Percentiles rank a stretch among this genome's conserved stretches.
Evolutionary conservation across 2,113 vertebrate genomes (phyloP).

Genomic region (Grantiella picta): DNA sequence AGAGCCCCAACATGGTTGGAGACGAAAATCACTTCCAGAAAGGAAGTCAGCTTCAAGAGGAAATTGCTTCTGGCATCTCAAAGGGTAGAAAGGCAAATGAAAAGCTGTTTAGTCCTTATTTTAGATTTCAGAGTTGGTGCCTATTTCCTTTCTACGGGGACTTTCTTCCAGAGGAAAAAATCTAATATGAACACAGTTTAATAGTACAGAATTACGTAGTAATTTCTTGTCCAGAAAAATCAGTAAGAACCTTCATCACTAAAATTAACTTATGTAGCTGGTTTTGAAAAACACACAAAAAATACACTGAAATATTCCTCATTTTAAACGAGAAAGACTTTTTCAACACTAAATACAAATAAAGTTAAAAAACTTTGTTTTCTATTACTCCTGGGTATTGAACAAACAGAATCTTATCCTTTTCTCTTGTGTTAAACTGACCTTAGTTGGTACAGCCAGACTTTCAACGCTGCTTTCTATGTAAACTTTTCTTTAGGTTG

Average conservation of each 20-base stretch:
- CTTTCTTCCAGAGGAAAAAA: background rate
- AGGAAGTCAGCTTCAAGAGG: slow-evolving; percentile 74
- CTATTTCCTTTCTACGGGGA: slow-evolving; percentile 48
- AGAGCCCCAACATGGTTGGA: slow-evolving; percentile 64
- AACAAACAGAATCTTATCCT: background rate
- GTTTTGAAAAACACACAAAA: background rate
- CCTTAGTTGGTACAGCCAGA: background rate
- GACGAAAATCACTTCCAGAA: slow-evolving; percentile 77
- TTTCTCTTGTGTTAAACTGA: background rate
- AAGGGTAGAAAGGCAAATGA: slow-evolving; percentile 63
- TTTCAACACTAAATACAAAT: background rate
- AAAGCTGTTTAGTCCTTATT: slow-evolving; percentile 55
- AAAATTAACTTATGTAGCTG: background rate
- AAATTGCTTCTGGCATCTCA: slow-evolving; percentile 74
- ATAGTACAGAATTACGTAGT: background rate
- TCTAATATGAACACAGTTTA: background rate
- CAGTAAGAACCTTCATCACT: background rate
- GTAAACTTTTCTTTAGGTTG: background rate
- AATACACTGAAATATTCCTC: background rate
- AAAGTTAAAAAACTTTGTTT: background rate
- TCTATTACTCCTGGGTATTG: background rate
- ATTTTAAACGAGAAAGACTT: background rate
- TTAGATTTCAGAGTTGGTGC: slow-evolving; percentile 34
- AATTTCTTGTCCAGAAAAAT: background rate
- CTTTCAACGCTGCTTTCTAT: background rate